Evolutionary conservation across 2,113 vertebrate species (phyloP).

Genomic region (Chionomys nivalis): DNA sequence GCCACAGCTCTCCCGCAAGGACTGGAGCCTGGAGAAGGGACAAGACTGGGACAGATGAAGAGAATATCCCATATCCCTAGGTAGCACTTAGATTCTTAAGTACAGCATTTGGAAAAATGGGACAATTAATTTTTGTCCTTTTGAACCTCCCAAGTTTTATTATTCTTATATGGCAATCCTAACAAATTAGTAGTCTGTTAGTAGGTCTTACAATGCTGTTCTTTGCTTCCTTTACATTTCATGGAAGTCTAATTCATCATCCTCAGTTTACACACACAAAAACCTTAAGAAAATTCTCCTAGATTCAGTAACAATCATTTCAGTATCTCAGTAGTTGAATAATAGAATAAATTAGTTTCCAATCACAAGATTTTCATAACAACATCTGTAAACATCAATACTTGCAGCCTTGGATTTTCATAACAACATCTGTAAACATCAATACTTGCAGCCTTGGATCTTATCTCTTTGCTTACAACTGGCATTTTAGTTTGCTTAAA

Average conservation of each 20-base stretch:
- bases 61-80: neutral
- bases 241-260: neutral
- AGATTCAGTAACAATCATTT: neutral
- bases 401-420: neutral
- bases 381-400: neutral
- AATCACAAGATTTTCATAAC: conserved; percentile 3
- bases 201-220: neutral
- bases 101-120: neutral
- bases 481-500: neutral
- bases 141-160: neutral
- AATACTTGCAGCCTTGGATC: neutral
- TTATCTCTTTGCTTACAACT: neutral
- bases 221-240: neutral
- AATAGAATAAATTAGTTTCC: neutral
- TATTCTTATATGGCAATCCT: neutral
- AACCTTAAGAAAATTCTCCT: neutral
- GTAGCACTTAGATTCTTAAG: neutral
- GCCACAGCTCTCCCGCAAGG: neutral
- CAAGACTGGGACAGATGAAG: neutral
- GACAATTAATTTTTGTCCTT: neutral
- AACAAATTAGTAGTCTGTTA: neutral
- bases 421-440: neutral
- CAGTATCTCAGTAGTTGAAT: neutral
- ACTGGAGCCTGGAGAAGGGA: neutral
- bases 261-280: neutral